Evolutionary conservation across 2,797 vertebrate genomes (phyloP).

Genomic region (Poeciliopsis turneri): DNA sequence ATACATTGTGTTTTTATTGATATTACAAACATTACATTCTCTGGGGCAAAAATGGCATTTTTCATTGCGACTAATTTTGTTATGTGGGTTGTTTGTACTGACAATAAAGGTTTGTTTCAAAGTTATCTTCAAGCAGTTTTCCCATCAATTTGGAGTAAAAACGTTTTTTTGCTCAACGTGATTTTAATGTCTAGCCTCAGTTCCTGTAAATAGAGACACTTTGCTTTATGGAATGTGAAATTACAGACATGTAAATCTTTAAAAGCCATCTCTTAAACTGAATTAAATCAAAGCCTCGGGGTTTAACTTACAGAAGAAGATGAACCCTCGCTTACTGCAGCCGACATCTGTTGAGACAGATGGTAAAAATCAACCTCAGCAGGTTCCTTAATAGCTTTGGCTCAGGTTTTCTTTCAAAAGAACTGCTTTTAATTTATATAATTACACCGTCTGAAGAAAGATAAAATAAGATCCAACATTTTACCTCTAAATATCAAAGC

Average conservation of each 20-base stretch:
- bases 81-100: not conserved
- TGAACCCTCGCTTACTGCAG: conserved; percentile 45
- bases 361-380: conserved; percentile 52
- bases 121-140: not conserved
- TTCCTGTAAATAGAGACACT: not conserved
- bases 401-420: conserved; percentile 33
- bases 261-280: not conserved
- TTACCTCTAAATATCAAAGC: conserved; percentile 4
- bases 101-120: not conserved
- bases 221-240: not conserved
- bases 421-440: conserved; percentile 11
- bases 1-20: no score
- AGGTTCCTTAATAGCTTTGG: conserved; percentile 51
- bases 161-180: not conserved
- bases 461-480: not conserved
- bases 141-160: not conserved
- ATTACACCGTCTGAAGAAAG: not conserved
- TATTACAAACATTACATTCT: no score
- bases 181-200: not conserved
- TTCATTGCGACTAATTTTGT: no score
- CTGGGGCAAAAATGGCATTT: no score
- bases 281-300: conserved; percentile 11
- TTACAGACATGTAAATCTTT: not conserved
- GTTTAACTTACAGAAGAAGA: conserved; percentile 32
- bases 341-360: conserved; percentile 55